Percentiles rank a stretch among this genome's conserved stretches.
These are phyloP conservation scores for Strigamia transsilvanica DNA, from an alignment of 2,888 invertebrate species.

Conservation along the genomic window DNA sequence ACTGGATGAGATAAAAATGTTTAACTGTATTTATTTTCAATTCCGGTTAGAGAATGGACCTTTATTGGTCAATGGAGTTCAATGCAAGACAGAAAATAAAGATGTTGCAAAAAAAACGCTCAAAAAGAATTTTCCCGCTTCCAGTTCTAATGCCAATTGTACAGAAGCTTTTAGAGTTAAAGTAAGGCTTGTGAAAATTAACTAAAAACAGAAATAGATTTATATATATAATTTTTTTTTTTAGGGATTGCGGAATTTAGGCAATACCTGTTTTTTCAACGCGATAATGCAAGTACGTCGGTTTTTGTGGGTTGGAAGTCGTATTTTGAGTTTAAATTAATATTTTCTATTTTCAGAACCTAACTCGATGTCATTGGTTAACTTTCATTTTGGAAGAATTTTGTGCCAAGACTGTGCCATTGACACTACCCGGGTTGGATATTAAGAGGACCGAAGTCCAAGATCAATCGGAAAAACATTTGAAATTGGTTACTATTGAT, in stretches of 20 bases:
- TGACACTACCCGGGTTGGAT: conserved; percentile 15
- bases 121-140: background rate
- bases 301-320: background rate
- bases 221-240: conserved; percentile 59
- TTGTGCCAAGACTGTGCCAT: conserved; percentile 56
- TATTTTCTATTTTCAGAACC: conserved; percentile 66
- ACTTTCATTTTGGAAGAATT: conserved; percentile 57
- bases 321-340: background rate
- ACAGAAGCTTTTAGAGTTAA: background rate
- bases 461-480: background rate
- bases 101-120: conserved; percentile 4
- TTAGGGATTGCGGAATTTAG: conserved; percentile 86
- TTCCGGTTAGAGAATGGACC: background rate
- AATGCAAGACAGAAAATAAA: background rate
- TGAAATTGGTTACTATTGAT: conserved; percentile 12
- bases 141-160: conserved; percentile 50
- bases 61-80: background rate
- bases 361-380: conserved; percentile 74
- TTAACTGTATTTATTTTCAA: background rate
- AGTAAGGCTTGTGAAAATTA: background rate
- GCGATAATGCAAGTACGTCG: conserved; percentile 80
- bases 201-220: background rate
- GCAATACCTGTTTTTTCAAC: conserved; percentile 98
- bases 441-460: background rate
- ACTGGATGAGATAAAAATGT: too few relatives aligned